Evolutionary conservation across 2,888 invertebrate genomes (phyloP).

Genomic region (Platycheirus rosarum): DNA sequence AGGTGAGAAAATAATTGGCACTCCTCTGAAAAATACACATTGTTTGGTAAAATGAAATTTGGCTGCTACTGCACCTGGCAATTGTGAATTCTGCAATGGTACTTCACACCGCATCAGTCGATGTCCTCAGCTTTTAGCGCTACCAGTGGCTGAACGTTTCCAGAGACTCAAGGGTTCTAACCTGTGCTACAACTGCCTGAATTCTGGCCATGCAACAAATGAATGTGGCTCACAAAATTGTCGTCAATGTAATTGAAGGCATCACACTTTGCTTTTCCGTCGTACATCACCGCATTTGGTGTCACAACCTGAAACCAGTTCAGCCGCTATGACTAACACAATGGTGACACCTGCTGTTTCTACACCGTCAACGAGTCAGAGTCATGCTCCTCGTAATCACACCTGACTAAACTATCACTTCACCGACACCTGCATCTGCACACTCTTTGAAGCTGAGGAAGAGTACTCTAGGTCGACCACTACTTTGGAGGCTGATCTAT

Average conservation of each 20-base stretch:
- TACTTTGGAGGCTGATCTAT: no score
- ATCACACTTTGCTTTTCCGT: slow-evolving; percentile 31
- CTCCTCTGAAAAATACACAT: neutral
- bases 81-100: slow-evolving; percentile 28
- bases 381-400: no score
- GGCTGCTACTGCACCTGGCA: slow-evolving; percentile 24
- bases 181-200: slow-evolving; percentile 43
- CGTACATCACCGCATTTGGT: no score
- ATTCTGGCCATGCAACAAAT: slow-evolving; percentile 39
- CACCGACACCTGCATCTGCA: no score
- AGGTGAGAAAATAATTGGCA: slow-evolving; percentile 43
- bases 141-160: slow-evolving; percentile 32
- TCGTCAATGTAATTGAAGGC: slow-evolving; percentile 32
- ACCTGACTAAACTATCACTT: no score
- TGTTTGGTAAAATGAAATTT: slow-evolving; percentile 19
- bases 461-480: no score
- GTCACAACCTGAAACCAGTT: no score
- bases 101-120: slow-evolving; percentile 21
- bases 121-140: slow-evolving; percentile 30
- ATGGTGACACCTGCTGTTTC: no score
- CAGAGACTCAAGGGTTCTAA: no score
- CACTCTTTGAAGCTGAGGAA: no score
- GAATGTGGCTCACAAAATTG: slow-evolving; percentile 35
- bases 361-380: no score
- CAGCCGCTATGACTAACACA: no score